Evolutionary conservation across 2,888 invertebrate genomes (phyloP).

Genomic region (Elmis aenea): DNA sequence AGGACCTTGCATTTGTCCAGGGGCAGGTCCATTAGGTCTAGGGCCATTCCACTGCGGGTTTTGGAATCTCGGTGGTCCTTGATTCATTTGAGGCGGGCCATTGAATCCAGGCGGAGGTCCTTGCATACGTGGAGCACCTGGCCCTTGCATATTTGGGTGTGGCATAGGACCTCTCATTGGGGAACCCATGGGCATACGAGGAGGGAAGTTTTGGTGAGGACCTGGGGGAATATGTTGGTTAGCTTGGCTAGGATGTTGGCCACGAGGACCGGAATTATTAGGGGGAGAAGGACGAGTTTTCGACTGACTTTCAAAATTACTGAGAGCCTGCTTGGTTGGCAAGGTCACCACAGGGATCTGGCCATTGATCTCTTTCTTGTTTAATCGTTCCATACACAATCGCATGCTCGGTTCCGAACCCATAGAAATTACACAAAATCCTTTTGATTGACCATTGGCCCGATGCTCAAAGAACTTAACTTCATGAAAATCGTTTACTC

Average conservation of each 20-base stretch:
- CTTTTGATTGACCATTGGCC: slow-evolving; percentile 97
- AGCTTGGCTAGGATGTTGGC: slow-evolving; percentile 56
- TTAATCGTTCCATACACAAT: slow-evolving; percentile 85
- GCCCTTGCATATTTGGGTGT: slow-evolving; percentile 51
- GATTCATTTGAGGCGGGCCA: slow-evolving; percentile 53
- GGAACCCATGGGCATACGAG: slow-evolving; percentile 47
- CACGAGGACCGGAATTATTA: slow-evolving; percentile 56
- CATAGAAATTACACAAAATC: slow-evolving; percentile 93
- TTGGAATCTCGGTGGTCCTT: slow-evolving; percentile 59
- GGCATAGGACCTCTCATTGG: slow-evolving; percentile 46
- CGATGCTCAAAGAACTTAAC: slow-evolving; percentile 99
- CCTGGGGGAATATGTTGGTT: slow-evolving; percentile 55
- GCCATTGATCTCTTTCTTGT: slow-evolving; percentile 94
- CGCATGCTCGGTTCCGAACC: slow-evolving; percentile 89
- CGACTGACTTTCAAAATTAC: slow-evolving; percentile 87
- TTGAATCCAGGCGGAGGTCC: slow-evolving; percentile 56
- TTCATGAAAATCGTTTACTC: slow-evolving; percentile 91
- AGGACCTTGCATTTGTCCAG: slow-evolving; percentile 45
- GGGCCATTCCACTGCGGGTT: slow-evolving; percentile 55
- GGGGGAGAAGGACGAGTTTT: slow-evolving; percentile 83
- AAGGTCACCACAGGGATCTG: slow-evolving; percentile 92
- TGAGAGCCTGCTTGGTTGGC: slow-evolving; percentile 85
- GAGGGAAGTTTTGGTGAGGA: slow-evolving; percentile 53
- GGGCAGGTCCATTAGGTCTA: slow-evolving; percentile 51
- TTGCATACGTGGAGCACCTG: slow-evolving; percentile 53